phyloP scores from a whole-genome alignment of 2,113 vertebrate genomes.

The Chloroceryle aenea region DNA sequence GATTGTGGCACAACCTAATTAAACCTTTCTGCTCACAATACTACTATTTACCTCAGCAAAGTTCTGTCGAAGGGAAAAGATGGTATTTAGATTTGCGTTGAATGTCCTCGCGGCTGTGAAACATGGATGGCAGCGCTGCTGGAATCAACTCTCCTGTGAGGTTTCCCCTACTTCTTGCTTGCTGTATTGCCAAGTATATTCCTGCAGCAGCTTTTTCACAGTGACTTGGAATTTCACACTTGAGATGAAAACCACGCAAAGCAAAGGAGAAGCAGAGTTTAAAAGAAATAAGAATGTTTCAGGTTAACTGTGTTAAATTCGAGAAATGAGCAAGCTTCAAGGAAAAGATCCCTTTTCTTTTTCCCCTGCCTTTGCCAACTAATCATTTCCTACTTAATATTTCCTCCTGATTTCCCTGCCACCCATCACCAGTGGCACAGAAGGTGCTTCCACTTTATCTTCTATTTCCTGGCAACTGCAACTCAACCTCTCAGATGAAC shows the following conservation, averaged over 20 bases:
- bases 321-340: neutral
- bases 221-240: conserved; percentile 47
- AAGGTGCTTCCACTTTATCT: neutral
- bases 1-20: neutral
- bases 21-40: neutral
- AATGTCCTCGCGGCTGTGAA: conserved; percentile 10
- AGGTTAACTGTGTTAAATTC: neutral
- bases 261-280: neutral
- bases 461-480: neutral
- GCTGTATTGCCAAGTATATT: conserved; percentile 44
- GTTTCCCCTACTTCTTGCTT: conserved; percentile 47
- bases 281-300: neutral
- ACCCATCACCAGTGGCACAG: neutral
- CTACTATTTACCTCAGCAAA: neutral
- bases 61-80: neutral
- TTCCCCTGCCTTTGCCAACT: neutral
- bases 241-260: conserved; percentile 37
- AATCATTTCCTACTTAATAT: neutral
- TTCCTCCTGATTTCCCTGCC: neutral
- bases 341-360: neutral
- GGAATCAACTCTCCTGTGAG: conserved; percentile 25
- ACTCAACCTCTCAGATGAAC: neutral
- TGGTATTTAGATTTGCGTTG: neutral
- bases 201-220: conserved; percentile 12
- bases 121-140: conserved; percentile 50